Evolutionary conservation across 2,888 invertebrate species (phyloP).

Genomic region (Ischnus inquisitorius): DNA sequence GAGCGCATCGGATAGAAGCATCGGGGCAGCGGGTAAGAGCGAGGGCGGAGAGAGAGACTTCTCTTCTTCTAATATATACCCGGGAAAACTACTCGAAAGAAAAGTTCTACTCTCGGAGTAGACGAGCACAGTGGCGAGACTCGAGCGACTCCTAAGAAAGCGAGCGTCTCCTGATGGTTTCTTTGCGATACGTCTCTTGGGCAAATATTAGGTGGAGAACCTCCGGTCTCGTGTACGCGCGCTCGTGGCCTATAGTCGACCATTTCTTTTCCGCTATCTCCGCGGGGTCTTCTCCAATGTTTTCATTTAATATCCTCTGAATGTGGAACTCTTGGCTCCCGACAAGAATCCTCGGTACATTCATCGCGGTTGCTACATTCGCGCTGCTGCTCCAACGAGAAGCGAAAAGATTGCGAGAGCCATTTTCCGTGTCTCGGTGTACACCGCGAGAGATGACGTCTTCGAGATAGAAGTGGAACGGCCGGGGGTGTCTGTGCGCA

Average conservation of each 20-base stretch:
- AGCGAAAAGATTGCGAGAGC: slow-evolving; percentile 83
- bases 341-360: slow-evolving; percentile 44
- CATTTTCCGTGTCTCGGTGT: slow-evolving; percentile 82
- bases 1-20: slow-evolving; percentile 7
- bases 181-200: slow-evolving; percentile 83
- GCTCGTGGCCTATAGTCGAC: slow-evolving; percentile 38
- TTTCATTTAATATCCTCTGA: slow-evolving; percentile 84
- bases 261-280: slow-evolving; percentile 48
- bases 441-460: slow-evolving; percentile 82
- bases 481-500: slow-evolving; percentile 26
- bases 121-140: slow-evolving; percentile 49
- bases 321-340: slow-evolving; percentile 69
- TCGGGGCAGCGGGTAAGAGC: neutral
- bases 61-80: slow-evolving; percentile 1
- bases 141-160: slow-evolving; percentile 54
- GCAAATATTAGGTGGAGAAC: slow-evolving; percentile 82
- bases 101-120: slow-evolving; percentile 4
- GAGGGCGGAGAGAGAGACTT: neutral
- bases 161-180: slow-evolving; percentile 78
- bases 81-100: neutral
- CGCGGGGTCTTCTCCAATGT: slow-evolving; percentile 77
- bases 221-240: slow-evolving; percentile 42
- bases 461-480: slow-evolving; percentile 80
- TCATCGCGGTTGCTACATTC: slow-evolving; percentile 31
- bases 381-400: slow-evolving; percentile 75